A percentile compares a stretch with the other conserved stretches of the same genome.
Evolutionary conservation across 2,888 invertebrate genomes (phyloP).

Genomic region (Tiliacea aurago): DNA sequence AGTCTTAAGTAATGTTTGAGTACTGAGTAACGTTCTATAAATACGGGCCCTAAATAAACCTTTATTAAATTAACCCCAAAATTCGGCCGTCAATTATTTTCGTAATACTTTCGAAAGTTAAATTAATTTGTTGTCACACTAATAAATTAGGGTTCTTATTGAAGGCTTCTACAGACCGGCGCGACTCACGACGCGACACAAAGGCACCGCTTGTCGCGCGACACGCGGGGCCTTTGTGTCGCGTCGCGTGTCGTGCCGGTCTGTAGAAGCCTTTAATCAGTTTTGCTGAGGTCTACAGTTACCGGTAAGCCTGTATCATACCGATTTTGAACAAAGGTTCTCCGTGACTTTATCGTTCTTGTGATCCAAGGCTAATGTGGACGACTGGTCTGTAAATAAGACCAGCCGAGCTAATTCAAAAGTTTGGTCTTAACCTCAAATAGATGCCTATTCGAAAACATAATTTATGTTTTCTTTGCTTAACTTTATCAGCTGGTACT

Average conservation of each 20-base stretch:
- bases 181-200: too few relatives aligned
- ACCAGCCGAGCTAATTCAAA: not conserved
- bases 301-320: not conserved
- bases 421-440: not conserved
- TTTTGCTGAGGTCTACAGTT: too few relatives aligned
- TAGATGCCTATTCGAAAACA: not conserved
- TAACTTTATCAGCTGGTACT: not conserved
- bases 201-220: too few relatives aligned
- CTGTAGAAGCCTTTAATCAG: too few relatives aligned
- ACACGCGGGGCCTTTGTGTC: too few relatives aligned
- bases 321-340: not conserved
- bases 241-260: too few relatives aligned
- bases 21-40: too few relatives aligned
- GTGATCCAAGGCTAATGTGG: not conserved
- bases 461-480: not conserved
- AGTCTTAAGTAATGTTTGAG: too few relatives aligned
- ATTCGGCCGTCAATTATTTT: not conserved
- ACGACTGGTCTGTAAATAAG: not conserved
- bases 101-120: slow-evolving; percentile 6
- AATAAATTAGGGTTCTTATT: not conserved
- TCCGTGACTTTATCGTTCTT: not conserved
- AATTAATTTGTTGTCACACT: slow-evolving; percentile 2
- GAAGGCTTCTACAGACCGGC: too few relatives aligned
- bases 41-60: too few relatives aligned
- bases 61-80: not conserved